Evolutionary conservation across 2,113 vertebrate genomes (phyloP).

Genomic region (Sinocyclocheilus grahami): DNA sequence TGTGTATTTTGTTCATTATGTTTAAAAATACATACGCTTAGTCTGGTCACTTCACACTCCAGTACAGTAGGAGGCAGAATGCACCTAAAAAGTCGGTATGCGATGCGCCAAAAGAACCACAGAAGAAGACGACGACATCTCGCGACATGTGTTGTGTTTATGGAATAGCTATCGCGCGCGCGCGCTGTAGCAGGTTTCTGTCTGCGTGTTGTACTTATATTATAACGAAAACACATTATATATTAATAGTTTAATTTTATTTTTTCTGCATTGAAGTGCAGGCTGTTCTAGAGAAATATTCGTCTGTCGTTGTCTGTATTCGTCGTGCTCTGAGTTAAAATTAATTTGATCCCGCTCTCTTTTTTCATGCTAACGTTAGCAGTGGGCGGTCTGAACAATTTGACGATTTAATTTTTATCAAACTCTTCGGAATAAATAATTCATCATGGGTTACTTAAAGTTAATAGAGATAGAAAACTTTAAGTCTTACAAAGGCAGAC

Average conservation of each 20-base stretch:
- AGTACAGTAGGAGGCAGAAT: neutral
- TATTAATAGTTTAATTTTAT: neutral
- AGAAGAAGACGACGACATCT: neutral
- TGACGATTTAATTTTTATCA: too few species aligned
- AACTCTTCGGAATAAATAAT: too few species aligned
- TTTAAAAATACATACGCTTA: too few species aligned
- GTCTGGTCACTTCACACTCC: neutral
- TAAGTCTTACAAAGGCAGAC: too few species aligned
- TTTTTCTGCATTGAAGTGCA: neutral
- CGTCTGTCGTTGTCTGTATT: neutral
- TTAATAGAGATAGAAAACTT: too few species aligned
- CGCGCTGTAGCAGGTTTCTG: neutral
- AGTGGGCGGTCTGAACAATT: neutral
- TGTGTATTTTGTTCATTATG: too few species aligned
- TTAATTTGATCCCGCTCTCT: neutral
- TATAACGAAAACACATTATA: neutral
- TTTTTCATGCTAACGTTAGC: conserved; percentile 7
- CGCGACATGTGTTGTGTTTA: conserved; percentile 1
- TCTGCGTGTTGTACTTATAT: neutral
- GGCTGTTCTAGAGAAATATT: neutral
- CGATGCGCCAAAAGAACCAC: neutral
- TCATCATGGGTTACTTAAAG: too few species aligned
- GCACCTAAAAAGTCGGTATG: neutral
- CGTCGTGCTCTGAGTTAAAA: neutral
- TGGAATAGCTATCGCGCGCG: neutral